Evolutionary conservation across 2,113 vertebrate genomes (phyloP).

Genomic region (Lophochroa leadbeateri): DNA sequence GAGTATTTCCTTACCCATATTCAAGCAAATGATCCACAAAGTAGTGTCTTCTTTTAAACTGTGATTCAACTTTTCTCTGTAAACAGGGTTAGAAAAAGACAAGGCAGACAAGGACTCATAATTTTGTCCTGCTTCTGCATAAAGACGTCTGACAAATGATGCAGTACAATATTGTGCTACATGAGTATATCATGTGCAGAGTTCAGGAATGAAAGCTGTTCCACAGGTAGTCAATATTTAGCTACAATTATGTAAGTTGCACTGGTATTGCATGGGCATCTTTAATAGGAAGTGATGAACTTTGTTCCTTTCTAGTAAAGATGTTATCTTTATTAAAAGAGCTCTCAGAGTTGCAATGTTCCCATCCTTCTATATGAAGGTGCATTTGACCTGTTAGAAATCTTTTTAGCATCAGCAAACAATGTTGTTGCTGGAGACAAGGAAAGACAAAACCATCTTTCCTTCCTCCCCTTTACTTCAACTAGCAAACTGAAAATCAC

Average conservation of each 20-base stretch:
- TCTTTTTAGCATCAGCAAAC: neutral
- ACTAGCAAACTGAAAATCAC: neutral
- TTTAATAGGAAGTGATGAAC: neutral
- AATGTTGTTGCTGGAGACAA: neutral
- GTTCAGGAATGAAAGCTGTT: neutral
- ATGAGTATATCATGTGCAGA: neutral
- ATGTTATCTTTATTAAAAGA: neutral
- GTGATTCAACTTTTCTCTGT: neutral
- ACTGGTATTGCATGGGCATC: neutral
- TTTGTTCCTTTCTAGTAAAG: slow-evolving; percentile 3
- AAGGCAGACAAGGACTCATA: neutral
- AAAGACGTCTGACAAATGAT: neutral
- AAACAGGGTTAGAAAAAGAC: neutral
- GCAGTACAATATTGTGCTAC: neutral
- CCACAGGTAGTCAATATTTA: neutral
- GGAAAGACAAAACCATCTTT: neutral
- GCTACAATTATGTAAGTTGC: neutral
- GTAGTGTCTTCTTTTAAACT: neutral
- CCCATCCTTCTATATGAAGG: neutral
- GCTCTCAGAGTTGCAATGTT: neutral
- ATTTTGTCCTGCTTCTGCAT: neutral
- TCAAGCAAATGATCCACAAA: neutral
- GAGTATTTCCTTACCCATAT: neutral
- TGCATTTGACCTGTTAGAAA: neutral
- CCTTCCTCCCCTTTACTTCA: neutral